Evolutionary conservation across 1,140 invertebrate species (phyloP).

Genomic region (Platyscapa corneri): DNA sequence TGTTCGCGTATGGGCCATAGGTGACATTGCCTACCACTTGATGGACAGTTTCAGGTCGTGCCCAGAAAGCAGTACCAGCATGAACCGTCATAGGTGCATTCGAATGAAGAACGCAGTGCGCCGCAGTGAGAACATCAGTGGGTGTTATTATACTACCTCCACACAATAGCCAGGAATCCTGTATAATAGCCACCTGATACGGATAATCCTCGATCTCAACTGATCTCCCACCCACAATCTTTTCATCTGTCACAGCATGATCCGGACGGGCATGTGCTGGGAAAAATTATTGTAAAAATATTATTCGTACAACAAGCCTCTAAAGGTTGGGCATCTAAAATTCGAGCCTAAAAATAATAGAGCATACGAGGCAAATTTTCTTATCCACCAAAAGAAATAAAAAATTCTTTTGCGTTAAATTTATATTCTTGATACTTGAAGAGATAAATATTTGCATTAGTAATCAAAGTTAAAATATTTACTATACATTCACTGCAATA

Average conservation of each 20-base stretch:
- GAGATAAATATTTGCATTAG: too few relatives aligned
- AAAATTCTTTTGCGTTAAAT: too few relatives aligned
- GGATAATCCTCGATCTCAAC: neutral
- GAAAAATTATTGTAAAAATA: too few relatives aligned
- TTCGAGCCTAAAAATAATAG: too few relatives aligned
- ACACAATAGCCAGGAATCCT: slow-evolving; percentile 63
- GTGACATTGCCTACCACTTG: neutral
- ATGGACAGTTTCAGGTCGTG: neutral
- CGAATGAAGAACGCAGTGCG: slow-evolving; percentile 56
- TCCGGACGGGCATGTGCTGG: neutral
- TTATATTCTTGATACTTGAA: too few relatives aligned
- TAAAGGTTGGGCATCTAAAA: too few relatives aligned
- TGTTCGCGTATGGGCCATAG: neutral
- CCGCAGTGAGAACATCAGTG: slow-evolving; percentile 78
- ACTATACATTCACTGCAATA: too few relatives aligned
- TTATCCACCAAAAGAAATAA: too few relatives aligned
- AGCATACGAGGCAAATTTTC: too few relatives aligned
- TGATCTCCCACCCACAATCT: neutral
- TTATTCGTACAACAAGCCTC: too few relatives aligned
- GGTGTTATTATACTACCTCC: slow-evolving; percentile 78
- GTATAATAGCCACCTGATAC: neutral
- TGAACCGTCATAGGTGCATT: neutral
- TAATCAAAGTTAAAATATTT: too few relatives aligned
- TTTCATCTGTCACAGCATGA: neutral
- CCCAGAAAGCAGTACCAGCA: neutral